Percentiles rank a stretch among this genome's conserved stretches.
These are phyloP conservation scores for Notarius lentiginosus DNA, from an alignment of 2,113 vertebrate genomes.

Conservation along the genomic window DNA sequence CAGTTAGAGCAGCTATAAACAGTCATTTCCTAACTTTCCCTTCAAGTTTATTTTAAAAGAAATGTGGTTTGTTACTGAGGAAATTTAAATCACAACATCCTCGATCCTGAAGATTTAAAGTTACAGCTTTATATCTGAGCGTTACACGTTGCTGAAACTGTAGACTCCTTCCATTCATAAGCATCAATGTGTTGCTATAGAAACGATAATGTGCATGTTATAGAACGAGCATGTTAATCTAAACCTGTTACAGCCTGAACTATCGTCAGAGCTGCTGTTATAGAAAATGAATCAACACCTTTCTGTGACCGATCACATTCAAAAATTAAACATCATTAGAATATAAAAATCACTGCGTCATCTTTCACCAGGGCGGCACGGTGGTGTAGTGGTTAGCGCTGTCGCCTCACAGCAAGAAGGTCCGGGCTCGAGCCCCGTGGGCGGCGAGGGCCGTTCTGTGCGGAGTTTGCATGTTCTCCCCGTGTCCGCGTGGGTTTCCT, in stretches of 20 bases:
- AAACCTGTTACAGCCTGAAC: background rate
- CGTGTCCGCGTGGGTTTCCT: no score
- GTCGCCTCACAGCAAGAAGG: no score
- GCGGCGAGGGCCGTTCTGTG: no score
- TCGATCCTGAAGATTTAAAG: background rate
- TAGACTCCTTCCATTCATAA: background rate
- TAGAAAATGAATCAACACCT: background rate
- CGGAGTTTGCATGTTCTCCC: no score
- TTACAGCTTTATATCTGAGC: background rate
- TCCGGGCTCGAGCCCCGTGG: no score
- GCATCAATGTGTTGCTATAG: background rate
- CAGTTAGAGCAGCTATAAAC: no score
- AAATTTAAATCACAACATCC: background rate
- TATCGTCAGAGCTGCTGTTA: background rate
- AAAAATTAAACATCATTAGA: background rate
- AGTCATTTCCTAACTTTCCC: background rate
- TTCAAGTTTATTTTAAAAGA: background rate
- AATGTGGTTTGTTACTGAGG: background rate
- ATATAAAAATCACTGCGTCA: background rate
- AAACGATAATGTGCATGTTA: background rate
- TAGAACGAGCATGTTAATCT: background rate
- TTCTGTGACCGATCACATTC: background rate
- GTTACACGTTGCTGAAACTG: background rate
- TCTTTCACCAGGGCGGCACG: background rate
- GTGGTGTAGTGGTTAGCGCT: no score